Percentiles rank a stretch among this genome's conserved stretches.
These are phyloP conservation scores for Trileptium ribeirensis DNA, from an alignment of 2,888 invertebrate genomes.

Conservation along the genomic window DNA sequence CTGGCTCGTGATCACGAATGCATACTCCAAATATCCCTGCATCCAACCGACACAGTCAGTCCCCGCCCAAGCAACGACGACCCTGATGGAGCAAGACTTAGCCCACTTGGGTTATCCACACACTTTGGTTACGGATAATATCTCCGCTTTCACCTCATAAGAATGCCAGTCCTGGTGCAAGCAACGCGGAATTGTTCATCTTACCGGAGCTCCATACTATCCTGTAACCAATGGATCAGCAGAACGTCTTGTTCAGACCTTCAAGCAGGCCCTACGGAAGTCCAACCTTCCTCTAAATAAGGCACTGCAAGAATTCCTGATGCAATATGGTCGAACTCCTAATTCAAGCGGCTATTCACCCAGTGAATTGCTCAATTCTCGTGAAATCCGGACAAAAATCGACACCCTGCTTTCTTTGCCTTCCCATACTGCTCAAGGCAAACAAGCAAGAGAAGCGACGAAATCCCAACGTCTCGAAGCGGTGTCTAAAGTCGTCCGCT, in stretches of 20 bases:
- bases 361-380: constrained; percentile 22
- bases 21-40: constrained; percentile 12
- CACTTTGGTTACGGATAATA: constrained; percentile 38
- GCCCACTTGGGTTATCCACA: constrained; percentile 36
- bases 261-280: constrained; percentile 33
- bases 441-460: constrained; percentile 21
- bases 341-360: constrained; percentile 24
- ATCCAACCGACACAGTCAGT: constrained; percentile 10
- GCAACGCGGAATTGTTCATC: constrained; percentile 6
- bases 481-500: not conserved
- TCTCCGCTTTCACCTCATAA: constrained; percentile 28
- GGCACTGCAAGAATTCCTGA: constrained; percentile 27
- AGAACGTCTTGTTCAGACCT: constrained; percentile 29
- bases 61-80: constrained; percentile 28
- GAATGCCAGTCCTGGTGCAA: not conserved
- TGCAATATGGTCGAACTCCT: constrained; percentile 19
- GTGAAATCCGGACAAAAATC: constrained; percentile 20
- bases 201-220: constrained; percentile 37
- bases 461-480: not conserved
- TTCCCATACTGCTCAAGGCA: constrained; percentile 18
- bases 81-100: constrained; percentile 32
- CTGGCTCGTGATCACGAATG: constrained; percentile 10
- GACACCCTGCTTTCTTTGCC: constrained; percentile 2
- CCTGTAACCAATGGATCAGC: constrained; percentile 32
- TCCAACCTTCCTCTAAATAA: constrained; percentile 25